Evolutionary conservation across 1,140 invertebrate genomes (phyloP).

Genomic region (Trachelipus rathkii): DNA sequence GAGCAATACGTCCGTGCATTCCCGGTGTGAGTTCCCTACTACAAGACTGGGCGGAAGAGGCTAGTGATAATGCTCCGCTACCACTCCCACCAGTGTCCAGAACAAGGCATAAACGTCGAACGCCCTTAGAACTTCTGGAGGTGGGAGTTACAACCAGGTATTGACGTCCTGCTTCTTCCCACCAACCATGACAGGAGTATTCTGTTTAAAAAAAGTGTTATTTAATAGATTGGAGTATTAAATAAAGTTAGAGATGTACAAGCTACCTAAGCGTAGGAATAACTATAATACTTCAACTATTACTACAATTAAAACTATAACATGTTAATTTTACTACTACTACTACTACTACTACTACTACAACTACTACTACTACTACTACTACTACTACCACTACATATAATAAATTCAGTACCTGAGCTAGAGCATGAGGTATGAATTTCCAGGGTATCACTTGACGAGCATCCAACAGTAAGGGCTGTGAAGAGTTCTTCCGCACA

Average conservation of each 20-base stretch:
- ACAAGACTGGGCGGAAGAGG: slow-evolving; percentile 41
- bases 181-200: slow-evolving; percentile 84
- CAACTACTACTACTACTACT: too few relatives aligned
- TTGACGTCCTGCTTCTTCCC: slow-evolving; percentile 51
- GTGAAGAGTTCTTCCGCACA: slow-evolving; percentile 29
- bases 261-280: neutral
- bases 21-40: slow-evolving; percentile 36
- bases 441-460: slow-evolving; percentile 33
- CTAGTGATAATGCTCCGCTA: slow-evolving; percentile 30
- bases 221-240: neutral
- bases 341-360: too few relatives aligned
- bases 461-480: slow-evolving; percentile 35
- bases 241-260: neutral
- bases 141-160: slow-evolving; percentile 43
- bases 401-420: slow-evolving; percentile 22
- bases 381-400: too few relatives aligned
- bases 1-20: slow-evolving; percentile 36
- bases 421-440: slow-evolving; percentile 32
- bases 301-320: neutral
- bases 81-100: slow-evolving; percentile 25
- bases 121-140: slow-evolving; percentile 42
- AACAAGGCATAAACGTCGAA: slow-evolving; percentile 39
- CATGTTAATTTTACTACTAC: too few relatives aligned
- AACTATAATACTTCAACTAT: neutral
- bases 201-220: slow-evolving; percentile 60